Conservation (phyloP, 2,797 vertebrate species). For the Crocodylus rhombifer region DNA sequence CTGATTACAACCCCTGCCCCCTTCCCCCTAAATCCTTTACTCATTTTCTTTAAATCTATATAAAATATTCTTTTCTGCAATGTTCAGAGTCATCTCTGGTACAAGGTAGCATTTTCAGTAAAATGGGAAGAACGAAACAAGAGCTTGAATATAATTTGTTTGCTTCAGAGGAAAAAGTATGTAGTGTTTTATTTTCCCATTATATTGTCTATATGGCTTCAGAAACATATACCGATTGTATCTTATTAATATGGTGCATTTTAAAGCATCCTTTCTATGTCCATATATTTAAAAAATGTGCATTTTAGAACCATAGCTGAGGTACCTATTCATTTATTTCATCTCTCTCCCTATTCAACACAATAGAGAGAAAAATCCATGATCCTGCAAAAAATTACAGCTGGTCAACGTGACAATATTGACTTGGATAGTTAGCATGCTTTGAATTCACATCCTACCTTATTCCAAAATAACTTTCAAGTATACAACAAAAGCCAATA, state of each 20-base stretch:
- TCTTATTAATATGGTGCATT: not conserved
- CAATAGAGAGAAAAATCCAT: not conserved
- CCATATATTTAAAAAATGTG: not conserved
- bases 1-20: not conserved
- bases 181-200: not conserved
- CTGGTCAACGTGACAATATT: not conserved
- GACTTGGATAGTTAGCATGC: not conserved
- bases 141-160: not conserved
- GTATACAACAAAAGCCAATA: not conserved
- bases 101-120: not conserved
- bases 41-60: not conserved
- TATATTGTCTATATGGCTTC: not conserved
- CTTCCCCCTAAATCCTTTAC: not conserved
- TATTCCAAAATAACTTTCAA: not conserved
- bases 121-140: not conserved
- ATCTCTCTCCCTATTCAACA: not conserved
- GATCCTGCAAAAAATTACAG: not conserved
- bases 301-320: not conserved
- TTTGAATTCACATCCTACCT: not conserved
- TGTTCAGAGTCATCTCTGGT: not conserved
- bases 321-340: not conserved
- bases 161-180: not conserved
- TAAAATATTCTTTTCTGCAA: not conserved
- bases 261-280: not conserved
- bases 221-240: not conserved